Base-by-base conservation (phyloP, 2,113 vertebrate genomes). In the Eudorcas thomsonii region DNA sequence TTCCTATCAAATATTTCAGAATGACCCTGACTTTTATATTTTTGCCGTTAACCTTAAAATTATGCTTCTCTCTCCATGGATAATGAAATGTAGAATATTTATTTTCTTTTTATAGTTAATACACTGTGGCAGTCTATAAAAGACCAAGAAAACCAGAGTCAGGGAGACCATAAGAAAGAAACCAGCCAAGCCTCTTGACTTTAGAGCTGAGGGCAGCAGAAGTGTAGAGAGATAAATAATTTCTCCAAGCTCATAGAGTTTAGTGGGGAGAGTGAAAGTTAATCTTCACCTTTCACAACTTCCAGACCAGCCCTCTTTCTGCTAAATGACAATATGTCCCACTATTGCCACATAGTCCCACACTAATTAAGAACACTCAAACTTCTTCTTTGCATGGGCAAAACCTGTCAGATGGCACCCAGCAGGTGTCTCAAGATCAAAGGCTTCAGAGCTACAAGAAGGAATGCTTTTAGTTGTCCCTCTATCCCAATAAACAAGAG, bases 41-140 rank as follows among this genome's bases (percentile, higher is more conserved):
- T 94, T 91, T 71, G 21, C 57, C 50, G 88, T 96, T 85, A 92
- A 92, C 15, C 62, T 92, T 83, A 83, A 89, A 94, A 74, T 88
- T 48, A 50, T 74, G 39, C 36, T 78, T 87, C 80, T 91, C 52
- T 3, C 23, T 54, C 11, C n/a, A 43, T 14, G 64, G 52, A 62
- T 6, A 71, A 96, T 59, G 15, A 82, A 64, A 52, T 64, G 3
- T 91, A 57, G 23, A 81, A 54, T 21, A 82, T 23, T 85, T 71
- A 26, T 30, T 96, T 96, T 78, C 45, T 94, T 71, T 93, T 96
- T 48, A 83, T 16, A 80, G 8, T 71, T 78, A 36, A 33, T 85
- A 81, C 60, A 13, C 80, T 88, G 62, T 28, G 30, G 33, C 52
- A 50, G 57, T 85, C 50, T 88, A 52, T 60, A 93, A 97, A 88